Base-by-base conservation (phyloP, 2,888 invertebrate genomes). In the Nemurella pictetii region DNA sequence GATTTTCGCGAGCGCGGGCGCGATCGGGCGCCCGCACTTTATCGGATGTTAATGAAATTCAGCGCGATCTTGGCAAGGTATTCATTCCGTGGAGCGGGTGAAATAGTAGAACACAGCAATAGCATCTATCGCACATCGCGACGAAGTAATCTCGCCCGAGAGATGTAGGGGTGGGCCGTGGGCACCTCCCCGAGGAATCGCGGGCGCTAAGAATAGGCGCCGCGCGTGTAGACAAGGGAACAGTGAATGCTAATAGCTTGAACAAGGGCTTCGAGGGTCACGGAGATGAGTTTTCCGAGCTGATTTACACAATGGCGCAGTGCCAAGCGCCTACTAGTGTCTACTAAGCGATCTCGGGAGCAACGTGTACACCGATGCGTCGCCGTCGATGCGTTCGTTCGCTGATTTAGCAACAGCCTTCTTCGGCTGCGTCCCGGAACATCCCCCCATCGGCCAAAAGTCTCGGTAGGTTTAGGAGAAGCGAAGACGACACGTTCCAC, bases 221-320 rank as follows among this genome's bases (percentile, higher is more conserved):
- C 0, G 82, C 55, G 82, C 27, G 72, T 27, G 55, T 20, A 55
- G 82, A 82, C 29, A 82, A 28, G 55, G 82, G 72, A 82, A 3
- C 55, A 30, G 82, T 26, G 82, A 82, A 81, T 81, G 81, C 55
- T 81, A 81, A 81, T 81, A 81, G 82, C n/a, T n/a, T 28, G 55
- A 55, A 82, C 72, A 28, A 9, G 80, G 5, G 25, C 55, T 26
- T 55, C 29, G 29, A 27, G 55, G 82, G 82, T 82, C 82, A 82
- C 55, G 82, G 25, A 55, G 55, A 82, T 82, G 82, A 82, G 82
- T 82, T 82, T 82, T 26, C 28, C 82, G 29, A 72, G 82, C 72
- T 82, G 82, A 82, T 82, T 82, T 82, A 72, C 28, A 27, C 72
- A 12, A 12, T 82, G 82, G 82, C 82, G 75, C 26, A n/a, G 26